Evolutionary conservation across 2,797 vertebrate species (phyloP).

Genomic region (Cyclopterus lumpus): DNA sequence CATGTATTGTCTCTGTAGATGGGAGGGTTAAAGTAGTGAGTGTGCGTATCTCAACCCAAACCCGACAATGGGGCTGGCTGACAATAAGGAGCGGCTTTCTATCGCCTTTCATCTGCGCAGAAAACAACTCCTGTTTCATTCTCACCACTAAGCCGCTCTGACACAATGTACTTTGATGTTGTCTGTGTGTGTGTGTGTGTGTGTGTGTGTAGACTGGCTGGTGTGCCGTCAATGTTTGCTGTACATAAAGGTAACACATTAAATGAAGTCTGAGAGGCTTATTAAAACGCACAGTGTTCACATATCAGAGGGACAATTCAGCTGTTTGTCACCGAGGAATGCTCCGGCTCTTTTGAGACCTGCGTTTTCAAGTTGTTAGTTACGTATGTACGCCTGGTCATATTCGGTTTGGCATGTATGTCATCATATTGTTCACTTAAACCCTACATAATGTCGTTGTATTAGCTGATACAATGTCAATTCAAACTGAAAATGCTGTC

Average conservation of each 20-base stretch:
- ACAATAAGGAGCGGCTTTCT: conserved; percentile 79
- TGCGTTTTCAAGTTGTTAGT: neutral
- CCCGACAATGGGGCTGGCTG: conserved; percentile 70
- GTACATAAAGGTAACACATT: conserved; percentile 27
- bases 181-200: conserved; percentile 20
- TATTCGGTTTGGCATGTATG: neutral
- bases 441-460: conserved; percentile 7
- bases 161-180: conserved; percentile 76
- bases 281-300: conserved; percentile 7
- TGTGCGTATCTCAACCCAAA: conserved; percentile 71
- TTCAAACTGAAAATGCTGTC: conserved; percentile 1
- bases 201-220: conserved; percentile 11
- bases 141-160: conserved; percentile 72
- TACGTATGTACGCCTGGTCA: neutral
- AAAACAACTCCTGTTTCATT: conserved; percentile 80
- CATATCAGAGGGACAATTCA: conserved; percentile 12
- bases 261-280: conserved; percentile 21
- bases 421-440: conserved; percentile 26
- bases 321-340: neutral
- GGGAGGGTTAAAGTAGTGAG: conserved; percentile 73
- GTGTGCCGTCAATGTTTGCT: conserved; percentile 29
- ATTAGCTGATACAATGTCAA: neutral
- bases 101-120: conserved; percentile 78
- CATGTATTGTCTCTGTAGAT: conserved; percentile 69
- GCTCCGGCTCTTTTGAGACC: neutral